Evolutionary conservation across 2,797 vertebrate genomes (phyloP).

Genomic region (Fratercula arctica): DNA sequence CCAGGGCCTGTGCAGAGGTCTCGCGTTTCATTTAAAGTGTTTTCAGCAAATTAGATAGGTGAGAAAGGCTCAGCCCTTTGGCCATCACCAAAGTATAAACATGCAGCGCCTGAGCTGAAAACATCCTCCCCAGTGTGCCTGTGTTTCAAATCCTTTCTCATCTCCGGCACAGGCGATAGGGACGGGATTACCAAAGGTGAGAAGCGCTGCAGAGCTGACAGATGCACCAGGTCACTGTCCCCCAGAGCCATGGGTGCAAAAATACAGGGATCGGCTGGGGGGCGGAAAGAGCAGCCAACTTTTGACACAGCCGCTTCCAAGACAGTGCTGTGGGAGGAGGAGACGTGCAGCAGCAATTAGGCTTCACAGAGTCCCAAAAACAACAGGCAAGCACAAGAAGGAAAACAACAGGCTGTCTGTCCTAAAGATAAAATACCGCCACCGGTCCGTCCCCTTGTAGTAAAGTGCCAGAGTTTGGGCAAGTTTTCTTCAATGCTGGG

Average conservation of each 20-base stretch:
- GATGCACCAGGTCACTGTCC: neutral
- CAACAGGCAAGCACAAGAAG: neutral
- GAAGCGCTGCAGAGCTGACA: fast-evolving
- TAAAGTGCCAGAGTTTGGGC: neutral
- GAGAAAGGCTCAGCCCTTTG: neutral
- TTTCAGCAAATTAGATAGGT: neutral
- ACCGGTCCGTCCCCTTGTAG: fast-evolving
- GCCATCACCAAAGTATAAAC: neutral
- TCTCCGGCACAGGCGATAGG: fast-evolving
- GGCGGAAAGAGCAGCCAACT: neutral
- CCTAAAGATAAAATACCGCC: neutral
- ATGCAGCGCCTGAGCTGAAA: neutral
- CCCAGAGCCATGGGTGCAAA: neutral
- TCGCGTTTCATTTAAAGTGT: neutral
- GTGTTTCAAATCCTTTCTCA: neutral
- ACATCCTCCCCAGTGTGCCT: neutral
- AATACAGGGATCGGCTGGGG: neutral
- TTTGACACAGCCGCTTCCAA: neutral
- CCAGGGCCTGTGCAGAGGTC: neutral
- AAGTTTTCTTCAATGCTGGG: neutral
- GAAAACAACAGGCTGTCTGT: neutral
- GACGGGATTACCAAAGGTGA: neutral
- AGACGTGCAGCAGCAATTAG: neutral
- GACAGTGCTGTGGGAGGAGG: neutral
- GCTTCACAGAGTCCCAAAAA: neutral